Conservation (phyloP, 2,113 vertebrate genomes). For the Clarias gariepinus region DNA sequence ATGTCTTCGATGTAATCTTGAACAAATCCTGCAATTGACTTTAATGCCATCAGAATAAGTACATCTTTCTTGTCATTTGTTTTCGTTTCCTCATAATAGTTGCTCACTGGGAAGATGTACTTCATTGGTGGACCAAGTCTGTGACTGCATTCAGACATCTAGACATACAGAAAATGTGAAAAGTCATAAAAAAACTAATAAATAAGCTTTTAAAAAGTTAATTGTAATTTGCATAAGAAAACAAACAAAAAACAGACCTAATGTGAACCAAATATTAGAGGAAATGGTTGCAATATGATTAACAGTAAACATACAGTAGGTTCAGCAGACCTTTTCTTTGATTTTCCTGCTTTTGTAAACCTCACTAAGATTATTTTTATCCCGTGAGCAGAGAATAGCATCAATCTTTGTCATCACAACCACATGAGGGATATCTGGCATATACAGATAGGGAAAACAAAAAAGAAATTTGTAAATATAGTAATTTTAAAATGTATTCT, state of each 20-base stretch:
- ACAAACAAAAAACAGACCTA: neutral
- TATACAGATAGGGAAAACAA: neutral
- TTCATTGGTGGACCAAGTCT: neutral
- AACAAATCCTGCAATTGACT: neutral
- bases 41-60: neutral
- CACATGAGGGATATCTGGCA: constrained; percentile 46
- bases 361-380: neutral
- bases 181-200: neutral
- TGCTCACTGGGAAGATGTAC: neutral
- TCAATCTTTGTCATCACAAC: constrained; percentile 47
- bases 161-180: neutral
- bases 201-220: neutral
- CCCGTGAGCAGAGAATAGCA: constrained; percentile 10
- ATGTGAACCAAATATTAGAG: neutral
- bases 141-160: neutral
- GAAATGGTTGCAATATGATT: neutral
- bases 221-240: neutral
- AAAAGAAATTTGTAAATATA: neutral
- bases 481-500: neutral
- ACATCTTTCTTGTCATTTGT: neutral
- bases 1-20: neutral
- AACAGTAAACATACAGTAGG: neutral
- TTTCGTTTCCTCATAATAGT: neutral
- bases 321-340: constrained; percentile 22
- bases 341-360: constrained; percentile 41